Base-by-base conservation (phyloP, 2,113 vertebrate species). In the human region DNA sequence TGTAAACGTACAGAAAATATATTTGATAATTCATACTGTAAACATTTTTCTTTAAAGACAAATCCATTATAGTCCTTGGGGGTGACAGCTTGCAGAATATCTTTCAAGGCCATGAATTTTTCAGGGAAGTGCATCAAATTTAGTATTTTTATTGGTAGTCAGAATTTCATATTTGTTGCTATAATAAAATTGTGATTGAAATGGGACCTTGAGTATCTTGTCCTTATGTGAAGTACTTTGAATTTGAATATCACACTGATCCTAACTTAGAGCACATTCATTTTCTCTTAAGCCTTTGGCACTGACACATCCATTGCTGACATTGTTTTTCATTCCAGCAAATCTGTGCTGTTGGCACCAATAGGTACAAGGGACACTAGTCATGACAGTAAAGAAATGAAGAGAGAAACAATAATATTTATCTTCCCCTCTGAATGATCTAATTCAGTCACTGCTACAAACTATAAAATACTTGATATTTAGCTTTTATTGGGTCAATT, bases 301-400 rank as follows among this genome's bases (percentile, higher is more conserved):
- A 27, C 17, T 82, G 82, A 18, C 43, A 52, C 17, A 50, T 86
- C 85, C 72, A 52, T 89, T 89, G 75, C 92, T 96, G 89, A 80
- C 85, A 57, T 96, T 98, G 97, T 96, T 97, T 96, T 72, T 98
- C 92, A 93, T 98, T 98, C 87, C 86, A 92, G 88, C 94, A 95
- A 97, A 92, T 96, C 84, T 97, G 38, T 93, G 66, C 95, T 97
- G 38, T 96, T 98, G 96, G 94, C 97, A 75, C 55, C 75, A 59
- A 18, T 50, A 96, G 84, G 89, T 90, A 48, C 73, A 73, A 61
- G 85, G 93, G 79, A 89, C 52, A 82, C 73, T 89, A 73, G 75
- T 89, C 43, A 79, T 9, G 0, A 94, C 0, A 43, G 76, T 96
- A 93, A 68, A 86, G 76, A 95, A 92, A 92, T 96, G 89, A 90